Conservation (phyloP, 2,797 vertebrate genomes). For the Phrynocephalus vlangalii region DNA sequence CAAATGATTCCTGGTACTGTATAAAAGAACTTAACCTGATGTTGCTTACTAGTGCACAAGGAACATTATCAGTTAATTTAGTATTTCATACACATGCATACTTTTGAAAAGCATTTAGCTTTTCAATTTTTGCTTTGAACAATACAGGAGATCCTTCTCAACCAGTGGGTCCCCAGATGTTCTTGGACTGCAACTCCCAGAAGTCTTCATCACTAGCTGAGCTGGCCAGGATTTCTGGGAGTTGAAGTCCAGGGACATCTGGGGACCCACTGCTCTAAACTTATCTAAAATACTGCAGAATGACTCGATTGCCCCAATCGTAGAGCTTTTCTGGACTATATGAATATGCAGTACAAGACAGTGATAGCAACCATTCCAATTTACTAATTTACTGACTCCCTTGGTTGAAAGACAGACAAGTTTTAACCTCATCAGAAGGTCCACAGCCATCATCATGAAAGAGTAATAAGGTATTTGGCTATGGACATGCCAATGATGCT, state of each 20-base stretch:
- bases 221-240: too few species aligned
- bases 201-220: too few species aligned
- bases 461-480: not conserved
- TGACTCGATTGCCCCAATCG: not conserved
- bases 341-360: not conserved
- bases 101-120: not conserved
- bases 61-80: not conserved
- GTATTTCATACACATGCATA: not conserved
- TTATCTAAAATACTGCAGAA: not conserved
- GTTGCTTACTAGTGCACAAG: not conserved
- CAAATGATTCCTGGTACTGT: too few species aligned
- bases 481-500: not conserved
- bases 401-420: not conserved
- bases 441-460: not conserved
- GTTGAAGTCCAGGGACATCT: too few species aligned
- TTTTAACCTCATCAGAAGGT: not conserved
- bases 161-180: too few species aligned
- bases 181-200: too few species aligned
- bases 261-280: too few species aligned
- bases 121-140: not conserved
- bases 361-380: not conserved
- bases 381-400: not conserved
- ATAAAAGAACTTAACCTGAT: not conserved
- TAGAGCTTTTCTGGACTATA: not conserved
- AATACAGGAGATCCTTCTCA: not conserved